Conservation (phyloP, 2,113 vertebrate genomes). For the Pelvicachromis taeniatus region DNA sequence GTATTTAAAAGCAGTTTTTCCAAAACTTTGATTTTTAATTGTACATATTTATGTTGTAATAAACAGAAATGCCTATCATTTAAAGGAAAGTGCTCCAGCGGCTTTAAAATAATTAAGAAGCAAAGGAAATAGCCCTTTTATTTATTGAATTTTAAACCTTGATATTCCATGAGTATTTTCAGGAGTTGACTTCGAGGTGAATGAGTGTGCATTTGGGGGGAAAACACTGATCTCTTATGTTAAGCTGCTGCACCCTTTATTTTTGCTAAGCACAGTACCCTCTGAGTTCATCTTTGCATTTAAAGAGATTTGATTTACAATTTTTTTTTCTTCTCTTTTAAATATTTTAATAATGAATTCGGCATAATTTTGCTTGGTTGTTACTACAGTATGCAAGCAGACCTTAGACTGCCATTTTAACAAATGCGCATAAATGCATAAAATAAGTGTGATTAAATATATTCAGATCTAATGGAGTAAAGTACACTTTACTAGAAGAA, state of each 20-base stretch:
- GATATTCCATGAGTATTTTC: neutral
- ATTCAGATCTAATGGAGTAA: neutral
- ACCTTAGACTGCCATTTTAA: neutral
- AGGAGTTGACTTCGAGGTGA: neutral
- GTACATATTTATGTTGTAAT: neutral
- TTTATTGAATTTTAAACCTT: neutral
- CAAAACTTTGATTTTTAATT: fast-evolving
- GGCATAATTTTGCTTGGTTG: fast-evolving
- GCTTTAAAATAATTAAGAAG: neutral
- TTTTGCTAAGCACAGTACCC: neutral
- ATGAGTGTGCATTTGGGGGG: neutral
- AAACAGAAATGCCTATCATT: neutral
- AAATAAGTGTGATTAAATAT: neutral
- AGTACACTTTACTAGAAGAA: neutral
- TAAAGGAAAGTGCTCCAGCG: neutral
- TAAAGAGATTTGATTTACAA: neutral
- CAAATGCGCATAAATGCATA: neutral
- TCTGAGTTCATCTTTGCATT: neutral
- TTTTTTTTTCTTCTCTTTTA: neutral
- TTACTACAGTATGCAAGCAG: neutral
- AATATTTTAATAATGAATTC: neutral
- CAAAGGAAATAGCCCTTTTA: neutral
- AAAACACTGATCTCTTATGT: neutral
- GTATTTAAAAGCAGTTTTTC: neutral
- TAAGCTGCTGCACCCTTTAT: neutral